Conservation (phyloP, 2,888 invertebrate genomes). For the Osmoderma eremita region DNA sequence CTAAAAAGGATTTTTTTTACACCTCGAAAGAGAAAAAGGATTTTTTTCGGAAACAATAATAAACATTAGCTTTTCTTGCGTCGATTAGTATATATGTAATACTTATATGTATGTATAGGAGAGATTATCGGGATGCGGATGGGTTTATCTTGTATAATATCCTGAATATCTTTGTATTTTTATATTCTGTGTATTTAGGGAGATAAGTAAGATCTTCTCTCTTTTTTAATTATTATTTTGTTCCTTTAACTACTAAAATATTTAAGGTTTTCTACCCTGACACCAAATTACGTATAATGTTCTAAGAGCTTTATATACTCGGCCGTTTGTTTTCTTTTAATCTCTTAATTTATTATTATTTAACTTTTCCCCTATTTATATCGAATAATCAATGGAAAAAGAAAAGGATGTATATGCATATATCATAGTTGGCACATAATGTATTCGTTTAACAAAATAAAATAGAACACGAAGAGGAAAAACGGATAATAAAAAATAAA, state of each 20-base stretch:
- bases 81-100: background rate
- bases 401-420: too few species aligned
- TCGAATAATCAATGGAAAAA: constrained; percentile 37
- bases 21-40: constrained; percentile 52
- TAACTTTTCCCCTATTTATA: constrained; percentile 38
- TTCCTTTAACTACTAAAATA: constrained; percentile 55
- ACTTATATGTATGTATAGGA: constrained; percentile 12
- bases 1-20: constrained; percentile 56
- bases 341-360: constrained; percentile 43
- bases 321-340: constrained; percentile 60
- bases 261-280: constrained; percentile 75
- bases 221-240: constrained; percentile 33
- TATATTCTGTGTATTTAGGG: constrained; percentile 22
- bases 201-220: constrained; percentile 27
- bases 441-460: constrained; percentile 40
- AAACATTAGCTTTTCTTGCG: constrained; percentile 46
- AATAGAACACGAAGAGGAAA: constrained; percentile 39
- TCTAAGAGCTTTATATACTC: constrained; percentile 71
- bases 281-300: constrained; percentile 90
- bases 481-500: constrained; percentile 43
- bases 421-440: constrained; percentile 44
- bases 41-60: constrained; percentile 43
- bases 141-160: too few species aligned
- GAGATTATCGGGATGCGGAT: constrained; percentile 25
- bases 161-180: constrained; percentile 41